Conservation (phyloP, 2,113 vertebrate species). For the Sphyrna mokarran region DNA sequence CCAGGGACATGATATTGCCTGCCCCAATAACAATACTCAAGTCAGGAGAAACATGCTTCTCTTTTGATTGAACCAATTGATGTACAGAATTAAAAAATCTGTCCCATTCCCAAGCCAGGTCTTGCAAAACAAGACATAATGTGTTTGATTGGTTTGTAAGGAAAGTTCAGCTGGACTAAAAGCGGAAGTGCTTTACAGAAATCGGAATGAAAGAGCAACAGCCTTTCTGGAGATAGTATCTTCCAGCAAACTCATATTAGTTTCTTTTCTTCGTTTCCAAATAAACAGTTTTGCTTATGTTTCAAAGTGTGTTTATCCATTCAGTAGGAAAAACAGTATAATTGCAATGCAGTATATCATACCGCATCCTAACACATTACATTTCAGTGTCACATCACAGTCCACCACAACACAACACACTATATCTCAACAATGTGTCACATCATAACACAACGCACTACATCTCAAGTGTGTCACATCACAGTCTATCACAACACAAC, state of each 20-base stretch:
- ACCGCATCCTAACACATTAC: background rate
- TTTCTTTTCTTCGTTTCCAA: background rate
- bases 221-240: slow-evolving; percentile 48
- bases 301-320: background rate
- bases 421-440: background rate
- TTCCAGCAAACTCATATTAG: background rate
- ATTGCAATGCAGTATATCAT: background rate
- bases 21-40: background rate
- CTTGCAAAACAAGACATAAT: slow-evolving; percentile 51
- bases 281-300: background rate
- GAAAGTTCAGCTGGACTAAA: slow-evolving; percentile 60
- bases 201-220: slow-evolving; percentile 60
- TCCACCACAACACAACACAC: no score
- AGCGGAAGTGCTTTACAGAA: slow-evolving; percentile 61
- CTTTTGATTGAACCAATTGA: background rate
- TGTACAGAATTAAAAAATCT: background rate
- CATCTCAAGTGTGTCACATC: no score
- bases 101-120: slow-evolving; percentile 49
- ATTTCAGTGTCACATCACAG: background rate
- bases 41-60: background rate
- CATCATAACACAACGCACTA: no score
- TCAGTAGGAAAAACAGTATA: background rate
- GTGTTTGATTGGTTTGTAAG: slow-evolving; percentile 56
- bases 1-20: background rate
- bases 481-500: no score